A percentile compares a stretch with the other conserved stretches of the same genome.
Conservation (phyloP, 2,888 invertebrate genomes). For the Ochropacha duplaris region DNA sequence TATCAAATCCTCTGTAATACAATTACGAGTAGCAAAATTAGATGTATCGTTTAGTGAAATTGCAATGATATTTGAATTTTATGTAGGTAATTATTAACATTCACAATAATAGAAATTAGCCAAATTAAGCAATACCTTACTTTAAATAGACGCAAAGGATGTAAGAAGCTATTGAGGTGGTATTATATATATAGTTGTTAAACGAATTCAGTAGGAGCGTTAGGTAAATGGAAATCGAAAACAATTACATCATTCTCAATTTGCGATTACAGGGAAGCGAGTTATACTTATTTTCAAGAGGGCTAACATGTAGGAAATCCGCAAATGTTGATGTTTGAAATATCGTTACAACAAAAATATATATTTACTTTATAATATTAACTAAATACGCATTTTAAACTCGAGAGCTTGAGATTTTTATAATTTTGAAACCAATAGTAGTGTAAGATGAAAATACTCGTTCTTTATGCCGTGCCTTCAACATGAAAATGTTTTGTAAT, state of each 20-base stretch:
- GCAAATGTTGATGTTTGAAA: too few relatives aligned
- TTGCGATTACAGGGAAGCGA: conserved; percentile 23
- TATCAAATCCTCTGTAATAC: neutral
- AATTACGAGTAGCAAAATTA: neutral
- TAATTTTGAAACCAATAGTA: conserved; percentile 21
- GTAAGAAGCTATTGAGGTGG: neutral
- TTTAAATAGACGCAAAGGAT: conserved; percentile 18
- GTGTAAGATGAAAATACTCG: conserved; percentile 46
- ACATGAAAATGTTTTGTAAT: conserved; percentile 28
- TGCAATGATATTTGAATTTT: conserved; percentile 21
- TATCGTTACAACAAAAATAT: neutral
- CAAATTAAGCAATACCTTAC: conserved; percentile 39
- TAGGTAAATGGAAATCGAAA: conserved; percentile 16
- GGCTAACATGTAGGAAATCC: neutral
- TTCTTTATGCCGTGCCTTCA: conserved; percentile 53
- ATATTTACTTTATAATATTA: neutral
- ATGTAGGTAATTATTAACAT: conserved; percentile 16
- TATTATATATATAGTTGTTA: neutral
- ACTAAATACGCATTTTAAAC: neutral
- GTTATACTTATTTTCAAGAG: conserved; percentile 11
- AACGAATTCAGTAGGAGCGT: neutral
- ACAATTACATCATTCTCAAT: conserved; percentile 15
- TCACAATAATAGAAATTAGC: conserved; percentile 36
- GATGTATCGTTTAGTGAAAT: conserved; percentile 1
- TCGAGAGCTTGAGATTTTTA: neutral